Evolutionary conservation across 1,140 invertebrate species (phyloP).

Genomic region (Pseudachorutes palmiensis): DNA sequence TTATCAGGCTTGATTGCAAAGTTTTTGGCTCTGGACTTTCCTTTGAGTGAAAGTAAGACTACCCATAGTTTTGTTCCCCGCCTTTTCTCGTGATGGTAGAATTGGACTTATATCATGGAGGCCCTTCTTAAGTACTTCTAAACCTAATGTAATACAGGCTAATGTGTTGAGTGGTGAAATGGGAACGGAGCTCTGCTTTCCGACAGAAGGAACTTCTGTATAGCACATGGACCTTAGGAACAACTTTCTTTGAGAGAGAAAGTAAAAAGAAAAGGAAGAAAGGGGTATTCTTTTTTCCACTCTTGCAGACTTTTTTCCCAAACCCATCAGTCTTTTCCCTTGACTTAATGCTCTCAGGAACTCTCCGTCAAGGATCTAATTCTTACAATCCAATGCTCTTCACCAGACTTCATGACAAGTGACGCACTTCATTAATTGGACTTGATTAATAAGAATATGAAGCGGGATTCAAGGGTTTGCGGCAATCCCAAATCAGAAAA

Average conservation of each 20-base stretch:
- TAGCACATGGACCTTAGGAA: no score
- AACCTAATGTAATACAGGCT: conserved; percentile 17
- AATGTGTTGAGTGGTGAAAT: conserved; percentile 10
- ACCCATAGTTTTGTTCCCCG: conserved; percentile 30
- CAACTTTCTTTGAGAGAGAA: not conserved
- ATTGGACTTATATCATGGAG: conserved; percentile 3
- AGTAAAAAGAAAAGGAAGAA: not conserved
- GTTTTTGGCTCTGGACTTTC: conserved; percentile 21
- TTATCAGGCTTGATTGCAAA: conserved; percentile 37
- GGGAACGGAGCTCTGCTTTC: not conserved
- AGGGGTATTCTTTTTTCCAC: not conserved
- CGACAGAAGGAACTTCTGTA: not conserved
- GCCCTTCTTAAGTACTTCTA: not conserved
- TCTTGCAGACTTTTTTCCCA: not conserved
- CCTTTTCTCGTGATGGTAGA: not conserved
- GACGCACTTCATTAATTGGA: not conserved
- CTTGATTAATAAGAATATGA: not conserved
- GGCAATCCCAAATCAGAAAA: not conserved
- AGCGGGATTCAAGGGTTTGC: not conserved
- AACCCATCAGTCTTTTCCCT: conserved; percentile 3
- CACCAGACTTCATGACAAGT: not conserved
- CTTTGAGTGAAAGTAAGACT: conserved; percentile 8
- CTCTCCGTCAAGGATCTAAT: not conserved
- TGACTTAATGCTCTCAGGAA: not conserved
- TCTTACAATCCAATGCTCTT: not conserved